Conservation (phyloP, 1,140 invertebrate genomes). For the Aphelinus certus region DNA sequence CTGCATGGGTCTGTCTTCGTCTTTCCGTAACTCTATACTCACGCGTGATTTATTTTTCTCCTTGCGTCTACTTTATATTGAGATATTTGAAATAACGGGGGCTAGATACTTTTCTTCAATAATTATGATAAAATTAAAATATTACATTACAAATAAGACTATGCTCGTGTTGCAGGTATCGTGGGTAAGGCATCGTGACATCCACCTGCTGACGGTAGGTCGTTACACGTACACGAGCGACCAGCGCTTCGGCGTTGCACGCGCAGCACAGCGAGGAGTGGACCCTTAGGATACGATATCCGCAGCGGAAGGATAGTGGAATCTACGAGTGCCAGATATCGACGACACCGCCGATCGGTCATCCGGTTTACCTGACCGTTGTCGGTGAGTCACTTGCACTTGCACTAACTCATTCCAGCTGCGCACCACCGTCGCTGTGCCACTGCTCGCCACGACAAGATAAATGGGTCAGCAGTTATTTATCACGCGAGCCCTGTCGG, state of each 20-base stretch:
- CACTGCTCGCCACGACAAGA: too few relatives aligned
- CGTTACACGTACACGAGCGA: constrained; percentile 88
- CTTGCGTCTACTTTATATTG: too few relatives aligned
- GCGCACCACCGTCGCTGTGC: too few relatives aligned
- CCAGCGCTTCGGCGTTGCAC: constrained; percentile 81
- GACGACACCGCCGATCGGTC: constrained; percentile 84
- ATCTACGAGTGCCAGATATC: constrained; percentile 89
- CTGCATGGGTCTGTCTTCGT: too few relatives aligned
- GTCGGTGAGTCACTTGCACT: constrained; percentile 74
- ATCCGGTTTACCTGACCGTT: constrained; percentile 79
- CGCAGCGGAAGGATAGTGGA: constrained; percentile 81
- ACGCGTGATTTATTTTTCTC: too few relatives aligned
- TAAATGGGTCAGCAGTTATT: too few relatives aligned
- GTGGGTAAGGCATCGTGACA: constrained; percentile 87
- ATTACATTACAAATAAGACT: too few relatives aligned
- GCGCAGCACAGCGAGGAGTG: constrained; percentile 80
- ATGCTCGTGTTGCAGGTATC: constrained; percentile 73
- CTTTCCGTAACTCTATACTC: too few relatives aligned
- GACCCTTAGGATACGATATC: constrained; percentile 79
- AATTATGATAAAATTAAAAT: too few relatives aligned
- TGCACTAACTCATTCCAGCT: neutral
- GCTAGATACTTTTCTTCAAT: too few relatives aligned
- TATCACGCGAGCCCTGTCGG: too few relatives aligned
- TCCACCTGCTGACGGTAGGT: constrained; percentile 85
- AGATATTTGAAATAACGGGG: too few relatives aligned